Percentiles rank a stretch among this genome's conserved stretches.
Conservation (phyloP, 2,797 vertebrate genomes). For the Pelobates cultripes region DNA sequence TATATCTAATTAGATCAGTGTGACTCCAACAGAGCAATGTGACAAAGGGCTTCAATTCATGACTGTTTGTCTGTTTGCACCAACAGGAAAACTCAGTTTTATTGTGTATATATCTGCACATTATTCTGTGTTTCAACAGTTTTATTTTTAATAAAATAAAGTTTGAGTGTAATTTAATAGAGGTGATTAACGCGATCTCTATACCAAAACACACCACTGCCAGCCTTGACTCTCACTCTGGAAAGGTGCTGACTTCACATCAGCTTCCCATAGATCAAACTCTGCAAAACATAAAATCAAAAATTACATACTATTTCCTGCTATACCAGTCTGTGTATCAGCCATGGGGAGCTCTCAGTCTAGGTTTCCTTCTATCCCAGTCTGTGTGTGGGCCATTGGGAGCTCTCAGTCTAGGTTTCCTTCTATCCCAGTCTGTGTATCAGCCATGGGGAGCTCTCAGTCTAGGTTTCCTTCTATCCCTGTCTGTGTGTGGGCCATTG, state of each 20-base stretch:
- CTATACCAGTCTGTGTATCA: background rate
- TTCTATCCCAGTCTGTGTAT: too few species aligned
- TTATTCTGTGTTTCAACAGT: conserved; percentile 29
- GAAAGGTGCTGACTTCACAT: background rate
- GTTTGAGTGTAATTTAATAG: conserved; percentile 19
- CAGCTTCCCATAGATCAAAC: conserved; percentile 31
- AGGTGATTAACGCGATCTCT: background rate
- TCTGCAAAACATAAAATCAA: conserved; percentile 27
- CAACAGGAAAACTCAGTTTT: conserved; percentile 1
- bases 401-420: too few species aligned
- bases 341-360: background rate
- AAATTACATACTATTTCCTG: background rate
- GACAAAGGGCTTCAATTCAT: conserved; percentile 42
- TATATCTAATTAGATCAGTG: conserved; percentile 10
- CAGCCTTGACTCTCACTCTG: background rate
- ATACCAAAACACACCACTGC: conserved; percentile 14
- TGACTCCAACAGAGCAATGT: conserved; percentile 13
- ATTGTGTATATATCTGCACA: conserved; percentile 20
- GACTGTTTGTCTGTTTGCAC: conserved; percentile 25
- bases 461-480: too few species aligned
- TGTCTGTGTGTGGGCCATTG: too few species aligned
- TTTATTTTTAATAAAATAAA: conserved; percentile 50
- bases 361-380: background rate
- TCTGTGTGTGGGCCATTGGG: too few species aligned
- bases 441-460: too few species aligned